Conservation (phyloP, 1,140 invertebrate species). For the Portunus trituberculatus region DNA sequence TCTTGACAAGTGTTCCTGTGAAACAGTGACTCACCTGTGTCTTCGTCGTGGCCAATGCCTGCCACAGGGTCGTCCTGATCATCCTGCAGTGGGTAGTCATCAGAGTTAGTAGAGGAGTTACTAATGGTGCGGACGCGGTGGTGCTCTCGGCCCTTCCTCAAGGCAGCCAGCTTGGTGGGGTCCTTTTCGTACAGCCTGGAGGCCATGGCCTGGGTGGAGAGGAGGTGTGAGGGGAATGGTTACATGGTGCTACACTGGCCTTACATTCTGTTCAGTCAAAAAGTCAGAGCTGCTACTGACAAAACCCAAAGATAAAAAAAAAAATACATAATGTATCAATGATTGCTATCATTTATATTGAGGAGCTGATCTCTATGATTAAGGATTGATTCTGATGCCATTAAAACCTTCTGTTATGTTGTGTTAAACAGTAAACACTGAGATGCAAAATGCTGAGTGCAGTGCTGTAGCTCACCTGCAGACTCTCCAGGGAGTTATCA, state of each 20-base stretch:
- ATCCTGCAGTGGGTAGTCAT: conserved; percentile 75
- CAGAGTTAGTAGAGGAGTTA: conserved; percentile 74
- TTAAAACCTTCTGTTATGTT: background rate
- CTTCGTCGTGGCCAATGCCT: conserved; percentile 60
- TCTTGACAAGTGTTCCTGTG: background rate
- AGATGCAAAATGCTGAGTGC: background rate
- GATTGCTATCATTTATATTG: background rate
- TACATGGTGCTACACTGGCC: too few species aligned
- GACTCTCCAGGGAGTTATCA: conserved; percentile 93
- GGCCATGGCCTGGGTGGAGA: conserved; percentile 84
- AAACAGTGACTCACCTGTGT: conserved; percentile 40
- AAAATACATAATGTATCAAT: background rate
- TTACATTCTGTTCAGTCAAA: too few species aligned
- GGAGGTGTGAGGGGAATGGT: background rate
- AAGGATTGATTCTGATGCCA: too few species aligned
- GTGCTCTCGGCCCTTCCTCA: conserved; percentile 61
- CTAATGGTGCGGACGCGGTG: conserved; percentile 70
- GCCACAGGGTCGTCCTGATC: conserved; percentile 70
- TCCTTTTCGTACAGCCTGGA: conserved; percentile 91
- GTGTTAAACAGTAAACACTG: too few species aligned
- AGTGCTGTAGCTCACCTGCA: conserved; percentile 83
- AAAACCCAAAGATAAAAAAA: background rate
- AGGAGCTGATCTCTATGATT: too few species aligned
- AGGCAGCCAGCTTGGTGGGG: conserved; percentile 84
- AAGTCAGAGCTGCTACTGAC: too few species aligned